These are phyloP conservation scores for Aplochiton taeniatus DNA, from an alignment of 2,797 vertebrate genomes.

Conservation along the genomic window DNA sequence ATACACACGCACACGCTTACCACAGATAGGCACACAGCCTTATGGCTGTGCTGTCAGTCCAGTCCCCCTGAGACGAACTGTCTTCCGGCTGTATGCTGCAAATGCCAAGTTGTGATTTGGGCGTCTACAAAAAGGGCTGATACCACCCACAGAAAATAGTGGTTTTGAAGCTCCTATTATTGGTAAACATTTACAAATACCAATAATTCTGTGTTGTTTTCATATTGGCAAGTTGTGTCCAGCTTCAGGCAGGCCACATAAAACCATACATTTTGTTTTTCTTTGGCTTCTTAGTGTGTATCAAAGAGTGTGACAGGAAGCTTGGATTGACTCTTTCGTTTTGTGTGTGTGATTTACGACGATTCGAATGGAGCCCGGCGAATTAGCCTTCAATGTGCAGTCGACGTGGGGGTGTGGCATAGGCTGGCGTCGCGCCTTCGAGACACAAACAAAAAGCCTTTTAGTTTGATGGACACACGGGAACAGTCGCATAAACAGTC, in stretches of 20 bases:
- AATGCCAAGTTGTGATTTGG: background rate
- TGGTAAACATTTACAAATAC: no score
- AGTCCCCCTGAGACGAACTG: background rate
- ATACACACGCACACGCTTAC: background rate
- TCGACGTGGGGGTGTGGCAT: background rate
- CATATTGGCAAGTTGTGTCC: no score
- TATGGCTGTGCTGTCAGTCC: constrained; percentile 3
- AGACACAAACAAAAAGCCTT: background rate
- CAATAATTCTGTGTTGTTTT: no score
- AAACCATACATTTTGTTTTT: background rate
- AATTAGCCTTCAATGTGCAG: background rate
- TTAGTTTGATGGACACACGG: background rate
- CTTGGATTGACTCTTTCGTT: background rate
- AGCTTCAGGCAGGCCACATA: background rate
- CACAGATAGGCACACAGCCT: background rate
- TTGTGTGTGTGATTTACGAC: constrained; percentile 8
- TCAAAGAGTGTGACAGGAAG: background rate
- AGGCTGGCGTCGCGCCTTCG: no score
- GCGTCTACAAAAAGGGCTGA: background rate
- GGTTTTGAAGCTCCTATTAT: no score
- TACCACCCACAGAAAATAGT: no score
- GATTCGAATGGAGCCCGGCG: background rate
- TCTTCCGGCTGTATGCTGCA: background rate
- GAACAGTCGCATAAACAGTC: background rate
- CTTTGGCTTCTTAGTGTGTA: background rate